Evolutionary conservation across 2,113 vertebrate genomes (phyloP), one percentile per base, ranked within the genome.

Genomic region (Neotoma lepida): DNA sequence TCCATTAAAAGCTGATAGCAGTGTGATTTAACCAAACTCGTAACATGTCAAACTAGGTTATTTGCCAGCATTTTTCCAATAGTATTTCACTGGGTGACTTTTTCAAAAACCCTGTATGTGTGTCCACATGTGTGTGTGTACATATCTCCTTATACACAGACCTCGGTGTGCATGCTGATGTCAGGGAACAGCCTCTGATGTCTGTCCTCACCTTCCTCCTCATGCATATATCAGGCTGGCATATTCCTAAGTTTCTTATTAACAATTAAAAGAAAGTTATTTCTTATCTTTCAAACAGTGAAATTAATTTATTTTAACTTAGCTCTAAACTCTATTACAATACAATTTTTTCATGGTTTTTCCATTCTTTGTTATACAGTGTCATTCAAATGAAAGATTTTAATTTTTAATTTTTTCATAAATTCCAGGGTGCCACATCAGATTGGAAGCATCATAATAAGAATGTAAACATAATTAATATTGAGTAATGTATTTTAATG

Each of bases 291-390:
- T 76, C 71, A 46, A 26, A 82, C 33, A 71, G 56, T 77, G 13
- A 51, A 82, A 71, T 66, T 92, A 56, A 94, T 77, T 41, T 35
- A 70, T 12, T 56, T 82, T 33, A n/a, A 26, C 20, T 68, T 81
- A 81, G 46, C 20, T 44, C 64, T 88, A 71, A 88, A 18, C 14
- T 24, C 4, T 26, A 56, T 56, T 58, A 24, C 35, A 58, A 41
- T 82, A 41, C 6, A 82, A 61, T 28, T 61, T 2, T 61, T 26
- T 8, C n/a, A 61, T 28, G 39, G 28, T 51, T 13, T 77, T 58
- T 88, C 6, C 28, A 8, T 51, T 84, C 33, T 90, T n/a, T n/a
- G 4, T 41, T 12, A 63, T 87, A 88, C 88, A 33, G 0, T 88
- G 61, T 87, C 13, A 63, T 56, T 92, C 39, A 56, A 82, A 76